A percentile compares a stretch with the other conserved stretches of the same genome.
Conservation (phyloP, 2,888 invertebrate species). For the Patella caerulea region DNA sequence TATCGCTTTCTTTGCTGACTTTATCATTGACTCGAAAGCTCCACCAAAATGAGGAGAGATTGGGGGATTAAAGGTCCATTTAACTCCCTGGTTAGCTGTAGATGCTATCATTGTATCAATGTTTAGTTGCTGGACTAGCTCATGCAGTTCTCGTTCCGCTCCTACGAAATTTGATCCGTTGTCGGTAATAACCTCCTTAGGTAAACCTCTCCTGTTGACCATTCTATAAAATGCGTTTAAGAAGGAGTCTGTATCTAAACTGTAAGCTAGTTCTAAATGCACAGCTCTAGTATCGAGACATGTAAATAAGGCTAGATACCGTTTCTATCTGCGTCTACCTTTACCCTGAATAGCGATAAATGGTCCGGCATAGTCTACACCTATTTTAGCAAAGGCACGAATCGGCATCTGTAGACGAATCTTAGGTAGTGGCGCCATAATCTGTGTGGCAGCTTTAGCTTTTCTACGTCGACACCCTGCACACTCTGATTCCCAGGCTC, state of each 20-base stretch:
- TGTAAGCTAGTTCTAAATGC: slow-evolving; percentile 34
- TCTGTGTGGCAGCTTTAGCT: slow-evolving; percentile 19
- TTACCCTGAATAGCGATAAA: slow-evolving; percentile 38
- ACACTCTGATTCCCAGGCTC: slow-evolving; percentile 25
- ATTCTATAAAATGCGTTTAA: slow-evolving; percentile 37
- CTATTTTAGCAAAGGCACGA: slow-evolving; percentile 33
- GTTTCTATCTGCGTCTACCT: slow-evolving; percentile 32
- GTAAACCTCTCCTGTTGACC: slow-evolving; percentile 31
- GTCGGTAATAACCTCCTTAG: slow-evolving; percentile 29
- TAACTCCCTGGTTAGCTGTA: slow-evolving; percentile 6
- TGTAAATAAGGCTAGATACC: slow-evolving; percentile 36
- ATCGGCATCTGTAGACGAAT: slow-evolving; percentile 18
- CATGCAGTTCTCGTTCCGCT: slow-evolving; percentile 28
- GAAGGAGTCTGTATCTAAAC: slow-evolving; percentile 37
- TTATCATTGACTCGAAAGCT: slow-evolving; percentile 37
- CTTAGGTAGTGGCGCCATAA: slow-evolving; percentile 31
- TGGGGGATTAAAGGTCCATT: slow-evolving; percentile 3
- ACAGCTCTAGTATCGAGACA: slow-evolving; percentile 40
- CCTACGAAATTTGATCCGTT: slow-evolving; percentile 41
- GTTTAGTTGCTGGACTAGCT: slow-evolving; percentile 15
- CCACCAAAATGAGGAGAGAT: slow-evolving; percentile 32
- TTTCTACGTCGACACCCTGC: slow-evolving; percentile 23
- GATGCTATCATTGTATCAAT: background rate
- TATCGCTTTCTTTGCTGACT: slow-evolving; percentile 27
- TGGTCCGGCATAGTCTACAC: slow-evolving; percentile 43